Evolutionary conservation across 2,113 vertebrate genomes (phyloP).

Genomic region (Epinephelus lanceolatus): DNA sequence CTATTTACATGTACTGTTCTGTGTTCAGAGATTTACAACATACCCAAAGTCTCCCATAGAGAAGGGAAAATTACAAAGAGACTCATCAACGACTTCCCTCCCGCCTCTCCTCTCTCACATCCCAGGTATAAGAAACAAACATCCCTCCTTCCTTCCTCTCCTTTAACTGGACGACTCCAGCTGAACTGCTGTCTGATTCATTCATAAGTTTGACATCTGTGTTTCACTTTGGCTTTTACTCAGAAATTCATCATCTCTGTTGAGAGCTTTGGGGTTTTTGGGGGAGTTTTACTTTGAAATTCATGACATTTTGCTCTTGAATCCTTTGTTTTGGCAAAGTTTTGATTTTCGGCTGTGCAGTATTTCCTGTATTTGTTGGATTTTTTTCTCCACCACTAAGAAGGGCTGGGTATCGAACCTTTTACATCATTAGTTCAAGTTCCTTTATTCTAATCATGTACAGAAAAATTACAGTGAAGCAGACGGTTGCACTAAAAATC

Average conservation of each 20-base stretch:
- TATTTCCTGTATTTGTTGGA: background rate
- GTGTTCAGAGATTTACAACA: constrained; percentile 59
- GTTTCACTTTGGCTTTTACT: constrained; percentile 19
- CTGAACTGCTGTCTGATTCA: constrained; percentile 83
- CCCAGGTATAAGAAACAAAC: constrained; percentile 40
- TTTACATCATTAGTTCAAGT: background rate
- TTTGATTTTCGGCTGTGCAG: background rate
- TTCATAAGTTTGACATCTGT: background rate
- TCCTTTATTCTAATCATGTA: too few relatives aligned
- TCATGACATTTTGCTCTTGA: background rate
- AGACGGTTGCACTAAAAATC: too few relatives aligned
- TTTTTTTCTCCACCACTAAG: constrained; percentile 44
- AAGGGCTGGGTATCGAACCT: constrained; percentile 18
- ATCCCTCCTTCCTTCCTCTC: constrained; percentile 58
- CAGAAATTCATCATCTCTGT: constrained; percentile 32
- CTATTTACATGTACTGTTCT: constrained; percentile 73
- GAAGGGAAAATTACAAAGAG: constrained; percentile 46
- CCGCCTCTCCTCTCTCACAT: constrained; percentile 54
- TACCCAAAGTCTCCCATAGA: constrained; percentile 45
- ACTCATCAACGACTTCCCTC: constrained; percentile 46
- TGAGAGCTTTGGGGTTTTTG: background rate
- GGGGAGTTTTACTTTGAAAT: constrained; percentile 17
- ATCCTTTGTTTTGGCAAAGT: background rate
- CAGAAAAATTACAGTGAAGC: too few relatives aligned
- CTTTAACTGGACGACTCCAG: constrained; percentile 84